Evolutionary conservation across 2,797 vertebrate genomes (phyloP), one percentile per base, ranked within the genome.

Genomic region (Sebastes variabilis): DNA sequence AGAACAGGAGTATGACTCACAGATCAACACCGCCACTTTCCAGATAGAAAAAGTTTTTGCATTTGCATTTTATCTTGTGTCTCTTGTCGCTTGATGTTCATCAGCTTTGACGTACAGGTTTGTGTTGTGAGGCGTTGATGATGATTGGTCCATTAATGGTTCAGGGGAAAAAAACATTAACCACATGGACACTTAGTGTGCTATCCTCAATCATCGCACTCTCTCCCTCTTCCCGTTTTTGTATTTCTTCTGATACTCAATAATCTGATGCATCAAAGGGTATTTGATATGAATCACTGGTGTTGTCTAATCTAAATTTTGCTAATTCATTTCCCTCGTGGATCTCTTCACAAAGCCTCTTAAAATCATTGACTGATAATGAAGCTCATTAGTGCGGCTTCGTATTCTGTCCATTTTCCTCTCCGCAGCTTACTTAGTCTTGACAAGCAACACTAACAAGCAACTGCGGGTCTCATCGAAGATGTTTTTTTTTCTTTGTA

Each of bases 321-420:
- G 85, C 87, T 83, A 77, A 90, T 93, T 92, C 78, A 74, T 81
- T 75, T 91, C 89, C 84, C 86, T 77, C 0, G 81, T 82, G 89
- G 77, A 87, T 89, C 66, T 80, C 75, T 81, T 88, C 85, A 83
- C 87, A 85, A 91, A 94, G 89, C 90, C 92, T 93, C 89, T 92
- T 92, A 89, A 92, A 93, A 90, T 90, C 90, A 91, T 85, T 64
- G 84, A 87, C 67, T 84, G 86, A 84, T 94, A 92, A 94, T 94
- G 92, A 94, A 92, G 90, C 88, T 94, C 92, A 94, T 95, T 92
- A 92, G 92, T 84, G 82, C 75, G 16, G 83, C 79, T 86, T 85
- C 55, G 34, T 86, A 80, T 85, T 91, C 88, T 60, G 79, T 85
- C 83, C 60, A 54, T 81, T 89, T 82, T 77, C 70, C 58, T 72